Base-by-base conservation (phyloP, 2,113 vertebrate genomes). In the Coptodon bakossiorum region DNA sequence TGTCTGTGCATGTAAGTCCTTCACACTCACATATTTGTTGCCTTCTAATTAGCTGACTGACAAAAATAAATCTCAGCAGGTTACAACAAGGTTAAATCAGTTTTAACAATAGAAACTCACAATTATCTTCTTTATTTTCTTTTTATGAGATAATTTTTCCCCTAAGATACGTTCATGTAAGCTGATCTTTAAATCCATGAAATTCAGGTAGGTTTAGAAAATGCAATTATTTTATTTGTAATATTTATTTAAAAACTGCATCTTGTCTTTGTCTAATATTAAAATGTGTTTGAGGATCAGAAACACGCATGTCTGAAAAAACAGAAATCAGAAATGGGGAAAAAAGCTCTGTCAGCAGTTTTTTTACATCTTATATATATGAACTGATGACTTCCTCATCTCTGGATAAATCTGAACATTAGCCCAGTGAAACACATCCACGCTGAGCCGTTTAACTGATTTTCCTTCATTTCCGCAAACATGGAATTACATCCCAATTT, bases 1-100 rank as follows among this genome's bases (percentile, higher is more conserved):
- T 88, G 88, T 92, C 61, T 63, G 45, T 54, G 57, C 50, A 79
- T 38, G 61, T 22, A n/a, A 48, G 43, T 76, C n/a, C 38, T 40
- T 83, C 19, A 79, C 57, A n/a, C 5, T 56, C 52, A 56, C 29
- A 80, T 56, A 10, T 66, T 48, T 29, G 34, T 61, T 54, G 52
- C 22, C 10, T 16, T 53, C 3, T 66, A 56, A 48, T 48, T 63
- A 43, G 34, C 31, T 63, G 43, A n/a, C 43, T 50, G 71, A 6
- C 24, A 50, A 50, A 78, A 78, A 6, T 1, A 12, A 13, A 78
- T 19, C 73, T 5, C 10, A 50, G 27, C 24, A 4, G 43, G 16
- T 78, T 31, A 50, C 16, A 78, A n/a, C 43, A 78, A 78, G 43
- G 71, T 31, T 8, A 50, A 78, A 13, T 1, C 16, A 78, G 13